These are phyloP conservation scores for Dicrurus megarhynchus DNA, from an alignment of 2,113 vertebrate genomes.

Conservation along the genomic window DNA sequence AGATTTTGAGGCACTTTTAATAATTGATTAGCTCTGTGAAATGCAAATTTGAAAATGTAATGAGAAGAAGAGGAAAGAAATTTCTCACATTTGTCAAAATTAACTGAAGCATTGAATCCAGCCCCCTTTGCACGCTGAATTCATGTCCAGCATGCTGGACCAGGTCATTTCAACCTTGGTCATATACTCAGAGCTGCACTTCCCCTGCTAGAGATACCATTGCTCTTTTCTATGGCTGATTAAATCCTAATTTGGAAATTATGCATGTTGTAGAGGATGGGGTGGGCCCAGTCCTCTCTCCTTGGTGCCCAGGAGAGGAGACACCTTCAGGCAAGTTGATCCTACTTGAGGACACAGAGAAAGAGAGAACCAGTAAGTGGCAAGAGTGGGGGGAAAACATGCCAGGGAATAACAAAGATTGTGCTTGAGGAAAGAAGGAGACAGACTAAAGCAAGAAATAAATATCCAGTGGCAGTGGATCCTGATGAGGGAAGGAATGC, in stretches of 20 bases:
- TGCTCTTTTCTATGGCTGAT: background rate
- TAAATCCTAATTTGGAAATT: background rate
- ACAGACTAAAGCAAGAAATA: background rate
- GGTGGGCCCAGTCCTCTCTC: background rate
- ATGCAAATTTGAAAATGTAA: slow-evolving; percentile 25
- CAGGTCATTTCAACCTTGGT: background rate
- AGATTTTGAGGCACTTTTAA: slow-evolving; percentile 31
- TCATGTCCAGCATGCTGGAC: rapidly evolving
- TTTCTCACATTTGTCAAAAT: background rate
- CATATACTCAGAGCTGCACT: background rate
- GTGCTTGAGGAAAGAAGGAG: background rate
- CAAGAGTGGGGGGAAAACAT: rapidly evolving
- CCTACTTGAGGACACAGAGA: background rate
- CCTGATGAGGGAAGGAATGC: background rate
- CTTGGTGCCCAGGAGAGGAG: background rate
- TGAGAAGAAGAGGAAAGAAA: background rate
- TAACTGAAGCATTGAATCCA: background rate
- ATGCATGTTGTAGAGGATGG: background rate
- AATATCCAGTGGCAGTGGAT: background rate
- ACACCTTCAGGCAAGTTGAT: background rate
- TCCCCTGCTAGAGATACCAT: background rate
- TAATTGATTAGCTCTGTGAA: slow-evolving; percentile 9
- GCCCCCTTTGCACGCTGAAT: background rate
- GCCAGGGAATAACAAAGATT: background rate
- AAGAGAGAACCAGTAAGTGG: background rate